Base-by-base conservation (phyloP, 2,888 invertebrate species). In the Notocelia uddmanniana region DNA sequence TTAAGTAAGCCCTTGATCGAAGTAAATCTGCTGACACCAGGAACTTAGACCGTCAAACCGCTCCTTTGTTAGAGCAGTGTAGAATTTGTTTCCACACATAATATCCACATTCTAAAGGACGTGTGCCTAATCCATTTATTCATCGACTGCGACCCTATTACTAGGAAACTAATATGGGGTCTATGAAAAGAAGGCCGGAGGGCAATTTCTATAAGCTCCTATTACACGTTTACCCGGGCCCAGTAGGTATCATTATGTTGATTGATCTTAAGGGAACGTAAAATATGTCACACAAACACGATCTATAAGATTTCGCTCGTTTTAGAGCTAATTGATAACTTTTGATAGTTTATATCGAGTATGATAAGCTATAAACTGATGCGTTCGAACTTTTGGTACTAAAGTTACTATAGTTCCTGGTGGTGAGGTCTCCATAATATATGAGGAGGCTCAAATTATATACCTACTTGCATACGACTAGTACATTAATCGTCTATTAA, bases 121-220 rank as follows among this genome's bases (percentile, higher is more conserved):
- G 50, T 48, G 54, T 67, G 2, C 26, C 41, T 41, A 67, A 72
- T 72, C 67, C 60, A 55, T 60, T 62, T 67, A 67, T 72, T 67
- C 59, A 70, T 71, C 21, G 48, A 59, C 34, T 67, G 54, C 34
- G 55, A 55, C 59, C 71, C 59, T 26, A 52, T 64, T 64, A 19
- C 59, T 26, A 60, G 23, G 60, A 67, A 66, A 68, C 60, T 62
- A 67, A 72, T 72, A 72, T 41, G 60, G 60, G 60, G 48, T 55
- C 34, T 62, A 48, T 72, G 71, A 67, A 72, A 67, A 72, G 71
- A 72, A 62, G 52, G 37, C 54, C 67, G 48, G 18, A 67, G 37
- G 21, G 55, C 60, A 62, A 55, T 67, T 60, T 72, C 67, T 55
- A 19, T 55, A 67, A 72, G 67, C 55, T 67, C n/a, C 45, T 67